A percentile compares a stretch with the other conserved stretches of the same genome.
These are phyloP conservation scores for Alloplasta piceator DNA, from an alignment of 2,888 invertebrate genomes.

Conservation along the genomic window DNA sequence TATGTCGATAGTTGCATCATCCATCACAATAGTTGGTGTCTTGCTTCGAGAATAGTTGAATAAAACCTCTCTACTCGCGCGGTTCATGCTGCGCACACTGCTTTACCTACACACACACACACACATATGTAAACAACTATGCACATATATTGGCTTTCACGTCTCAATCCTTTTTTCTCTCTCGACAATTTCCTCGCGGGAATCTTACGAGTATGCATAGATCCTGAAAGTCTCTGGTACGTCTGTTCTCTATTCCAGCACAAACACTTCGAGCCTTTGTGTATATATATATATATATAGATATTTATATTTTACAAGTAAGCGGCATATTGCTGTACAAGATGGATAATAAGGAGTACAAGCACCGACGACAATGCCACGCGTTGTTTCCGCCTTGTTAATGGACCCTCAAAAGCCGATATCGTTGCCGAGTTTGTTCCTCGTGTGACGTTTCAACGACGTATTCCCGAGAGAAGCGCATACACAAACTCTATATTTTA, in stretches of 20 bases:
- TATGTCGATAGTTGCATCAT: too few relatives aligned
- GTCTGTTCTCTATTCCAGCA: conserved; percentile 38
- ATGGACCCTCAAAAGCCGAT: conserved; percentile 56
- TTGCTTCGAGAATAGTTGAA: too few relatives aligned
- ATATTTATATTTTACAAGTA: conserved; percentile 26
- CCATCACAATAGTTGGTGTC: too few relatives aligned
- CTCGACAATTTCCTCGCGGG: conserved; percentile 53
- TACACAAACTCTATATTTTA: conserved; percentile 32
- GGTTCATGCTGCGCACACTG: too few relatives aligned
- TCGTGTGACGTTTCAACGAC: conserved; percentile 35
- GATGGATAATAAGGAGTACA: conserved; percentile 61
- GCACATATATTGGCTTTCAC: too few relatives aligned
- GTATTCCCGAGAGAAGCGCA: conserved; percentile 27
- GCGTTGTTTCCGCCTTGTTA: conserved; percentile 79
- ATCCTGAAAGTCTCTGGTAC: conserved; percentile 38
- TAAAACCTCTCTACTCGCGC: too few relatives aligned
- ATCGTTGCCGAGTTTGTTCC: conserved; percentile 12
- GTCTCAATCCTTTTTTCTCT: conserved; percentile 31
- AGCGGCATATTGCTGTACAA: conserved; percentile 53
- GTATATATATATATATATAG: not conserved
- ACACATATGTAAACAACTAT: too few relatives aligned
- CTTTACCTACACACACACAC: too few relatives aligned
- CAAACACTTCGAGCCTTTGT: conserved; percentile 47
- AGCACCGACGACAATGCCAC: conserved; percentile 73
- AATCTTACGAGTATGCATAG: conserved; percentile 16